Percentiles rank a stretch among this genome's conserved stretches.
Conservation (phyloP, 92 coral and sea anemone genomes). For the Epizoanthus rinbou region DNA sequence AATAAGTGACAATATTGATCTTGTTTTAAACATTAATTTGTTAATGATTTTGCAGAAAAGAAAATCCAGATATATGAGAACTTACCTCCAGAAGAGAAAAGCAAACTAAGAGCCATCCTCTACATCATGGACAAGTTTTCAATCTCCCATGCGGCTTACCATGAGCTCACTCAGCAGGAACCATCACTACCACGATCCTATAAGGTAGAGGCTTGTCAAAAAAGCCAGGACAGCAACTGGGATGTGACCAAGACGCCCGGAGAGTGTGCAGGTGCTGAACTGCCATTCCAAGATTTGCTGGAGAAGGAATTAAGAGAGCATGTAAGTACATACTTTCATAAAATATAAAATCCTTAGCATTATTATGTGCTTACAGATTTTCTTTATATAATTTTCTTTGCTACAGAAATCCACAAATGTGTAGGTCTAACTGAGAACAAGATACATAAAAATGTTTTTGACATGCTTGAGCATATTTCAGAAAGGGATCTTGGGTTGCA, state of each 20-base stretch:
- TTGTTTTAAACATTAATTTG: not conserved
- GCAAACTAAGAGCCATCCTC: not conserved
- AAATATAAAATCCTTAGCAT: not conserved
- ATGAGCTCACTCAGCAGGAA: slow-evolving; percentile 40
- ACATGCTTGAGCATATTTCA: too few relatives aligned
- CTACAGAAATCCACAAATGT: too few relatives aligned
- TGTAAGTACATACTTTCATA: slow-evolving; percentile 8
- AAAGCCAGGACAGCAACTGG: slow-evolving; percentile 36
- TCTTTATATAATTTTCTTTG: too few relatives aligned
- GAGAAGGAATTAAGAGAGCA: slow-evolving; percentile 27
- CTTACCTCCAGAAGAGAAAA: not conserved
- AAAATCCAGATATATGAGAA: not conserved
- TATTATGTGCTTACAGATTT: too few relatives aligned
- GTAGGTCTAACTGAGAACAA: too few relatives aligned
- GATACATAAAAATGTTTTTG: too few relatives aligned
- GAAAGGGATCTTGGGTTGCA: too few relatives aligned
- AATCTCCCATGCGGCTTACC: slow-evolving; percentile 29
- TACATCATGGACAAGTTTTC: slow-evolving; percentile 34
- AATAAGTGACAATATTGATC: too few relatives aligned
- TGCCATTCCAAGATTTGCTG: slow-evolving; percentile 42
- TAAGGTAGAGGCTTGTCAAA: slow-evolving; percentile 37
- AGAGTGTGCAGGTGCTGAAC: slow-evolving; percentile 38
- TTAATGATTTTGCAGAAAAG: not conserved
- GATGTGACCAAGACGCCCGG: slow-evolving; percentile 44
- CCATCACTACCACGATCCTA: slow-evolving; percentile 38